phyloP scores from a whole-genome alignment of 2,888 invertebrate genomes.

The Punctoribates punctum region DNA sequence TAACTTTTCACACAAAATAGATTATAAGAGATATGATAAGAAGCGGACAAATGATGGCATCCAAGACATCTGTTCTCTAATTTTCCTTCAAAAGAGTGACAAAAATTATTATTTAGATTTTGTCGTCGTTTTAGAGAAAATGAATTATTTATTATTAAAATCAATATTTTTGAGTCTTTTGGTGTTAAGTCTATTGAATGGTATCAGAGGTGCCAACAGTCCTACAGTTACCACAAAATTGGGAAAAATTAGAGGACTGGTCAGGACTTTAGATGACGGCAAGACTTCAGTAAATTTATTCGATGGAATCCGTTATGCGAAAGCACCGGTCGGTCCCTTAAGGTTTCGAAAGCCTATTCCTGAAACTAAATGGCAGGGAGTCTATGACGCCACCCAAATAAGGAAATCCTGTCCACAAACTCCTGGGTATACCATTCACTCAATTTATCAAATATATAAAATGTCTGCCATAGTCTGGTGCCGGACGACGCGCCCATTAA shows the following conservation, averaged over 20 bases:
- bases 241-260: neutral
- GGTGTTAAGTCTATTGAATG: neutral
- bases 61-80: no score
- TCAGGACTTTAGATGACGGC: neutral
- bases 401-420: constrained; percentile 26
- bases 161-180: neutral
- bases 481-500: neutral
- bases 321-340: constrained; percentile 36
- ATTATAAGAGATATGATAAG: no score
- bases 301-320: neutral
- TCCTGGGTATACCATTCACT: neutral
- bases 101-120: no score
- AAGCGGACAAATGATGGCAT: no score
- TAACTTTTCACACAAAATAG: no score
- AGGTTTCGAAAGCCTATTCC: constrained; percentile 23
- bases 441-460: neutral
- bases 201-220: neutral
- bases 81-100: no score
- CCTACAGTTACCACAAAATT: constrained; percentile 1
- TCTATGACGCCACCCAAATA: constrained; percentile 20
- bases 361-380: constrained; percentile 18
- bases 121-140: neutral
- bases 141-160: neutral
- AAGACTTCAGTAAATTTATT: neutral
- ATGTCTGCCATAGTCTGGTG: neutral